Evolutionary conservation across 2,888 invertebrate species (phyloP), one percentile per base, ranked within the genome.

Genomic region (Euzetes globulus): DNA sequence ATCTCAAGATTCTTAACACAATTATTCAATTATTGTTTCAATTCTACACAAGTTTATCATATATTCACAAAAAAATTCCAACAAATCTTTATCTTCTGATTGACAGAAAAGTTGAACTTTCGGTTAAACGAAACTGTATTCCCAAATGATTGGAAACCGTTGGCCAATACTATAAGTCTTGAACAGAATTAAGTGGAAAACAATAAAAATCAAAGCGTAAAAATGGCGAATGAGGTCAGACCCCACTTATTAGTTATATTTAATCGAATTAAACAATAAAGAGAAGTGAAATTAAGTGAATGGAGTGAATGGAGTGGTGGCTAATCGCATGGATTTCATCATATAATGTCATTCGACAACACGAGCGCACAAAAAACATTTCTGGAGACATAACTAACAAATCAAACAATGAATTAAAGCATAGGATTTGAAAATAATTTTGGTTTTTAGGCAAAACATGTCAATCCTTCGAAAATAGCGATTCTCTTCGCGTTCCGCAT

Each of bases 401-500:
- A 68, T 22, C n/a, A 60, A 58, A 58, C 15, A 65, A 33, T 41
- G 13, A 68, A 68, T 68, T 17, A 68, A 68, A 41, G 68, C 45
- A 68, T 41, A 33, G 17, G 63, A 27, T 27, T 22, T 68, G 41
- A 68, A 37, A 29, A 68, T 68, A 68, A 41, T 37, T 27, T 27
- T 60, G 60, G 27, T 41, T 41, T 41, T 41, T 41, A 52, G 22
- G 2, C 19, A 45, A 68, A 68, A 68, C 68, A 68, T 68, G 68
- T 68, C 68, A 68, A 37, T 68, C 68, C 68, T 68, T 68, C 68
- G 15, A 37, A 68, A 68, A 68, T 41, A 68, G 68, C 68, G 25
- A 68, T 68, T 68, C 68, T 68, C 41, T 45, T 22, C 68, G 68
- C 68, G 68, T 68, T 68, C 68, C 68, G 68, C 68, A 68, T 68